phyloP scores from a whole-genome alignment of 2,888 invertebrate species.

The Adelphocoris suturalis region DNA sequence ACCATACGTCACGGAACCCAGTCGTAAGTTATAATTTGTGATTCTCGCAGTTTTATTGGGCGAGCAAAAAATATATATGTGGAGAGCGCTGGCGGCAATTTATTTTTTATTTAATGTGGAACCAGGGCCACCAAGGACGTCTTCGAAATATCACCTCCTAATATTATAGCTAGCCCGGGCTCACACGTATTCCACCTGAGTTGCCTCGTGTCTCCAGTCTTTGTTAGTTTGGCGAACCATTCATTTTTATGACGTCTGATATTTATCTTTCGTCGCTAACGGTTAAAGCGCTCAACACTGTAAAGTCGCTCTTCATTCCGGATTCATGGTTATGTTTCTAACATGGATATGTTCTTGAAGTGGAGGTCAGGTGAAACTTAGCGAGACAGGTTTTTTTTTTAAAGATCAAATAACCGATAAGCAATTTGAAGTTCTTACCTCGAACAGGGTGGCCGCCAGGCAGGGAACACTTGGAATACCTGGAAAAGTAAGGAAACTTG shows the following conservation, averaged over 20 bases:
- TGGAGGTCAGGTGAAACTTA: no score
- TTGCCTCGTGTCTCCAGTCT: not conserved
- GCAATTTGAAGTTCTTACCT: no score
- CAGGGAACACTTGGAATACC: no score
- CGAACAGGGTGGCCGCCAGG: no score
- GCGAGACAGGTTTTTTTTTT: no score
- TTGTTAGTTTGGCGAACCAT: not conserved
- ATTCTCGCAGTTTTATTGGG: slow-evolving; percentile 16
- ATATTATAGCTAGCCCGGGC: not conserved
- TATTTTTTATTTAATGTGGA: not conserved
- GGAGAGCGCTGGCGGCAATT: not conserved
- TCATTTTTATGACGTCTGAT: not conserved
- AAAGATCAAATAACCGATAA: no score
- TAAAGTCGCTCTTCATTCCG: not conserved
- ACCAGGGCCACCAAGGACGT: slow-evolving; percentile 21
- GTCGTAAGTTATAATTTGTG: slow-evolving; percentile 2
- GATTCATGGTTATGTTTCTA: no score
- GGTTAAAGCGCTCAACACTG: not conserved
- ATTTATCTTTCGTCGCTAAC: not conserved
- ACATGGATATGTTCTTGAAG: no score
- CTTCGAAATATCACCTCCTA: slow-evolving; percentile 1
- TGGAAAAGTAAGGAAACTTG: no score
- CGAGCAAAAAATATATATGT: not conserved
- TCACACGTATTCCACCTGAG: slow-evolving; percentile 8
- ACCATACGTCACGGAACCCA: not conserved